Evolutionary conservation across 2,888 invertebrate species (phyloP).

Genomic region (Strigamia maritima): DNA sequence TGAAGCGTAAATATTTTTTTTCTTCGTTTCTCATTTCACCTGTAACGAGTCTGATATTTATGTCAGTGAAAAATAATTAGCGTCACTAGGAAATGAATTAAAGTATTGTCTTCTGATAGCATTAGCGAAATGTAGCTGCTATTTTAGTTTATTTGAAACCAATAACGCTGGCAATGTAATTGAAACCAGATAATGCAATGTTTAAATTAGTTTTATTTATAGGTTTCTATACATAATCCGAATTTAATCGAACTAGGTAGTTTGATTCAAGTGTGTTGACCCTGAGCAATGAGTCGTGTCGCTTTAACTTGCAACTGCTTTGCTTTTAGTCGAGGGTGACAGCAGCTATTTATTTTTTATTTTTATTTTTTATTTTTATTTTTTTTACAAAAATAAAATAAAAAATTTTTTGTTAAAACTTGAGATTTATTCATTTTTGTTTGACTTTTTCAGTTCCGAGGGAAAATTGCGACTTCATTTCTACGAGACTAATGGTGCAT

Average conservation of each 20-base stretch:
- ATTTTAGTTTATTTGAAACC: background rate
- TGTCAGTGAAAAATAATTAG: constrained; percentile 26
- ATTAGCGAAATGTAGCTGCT: too few species aligned
- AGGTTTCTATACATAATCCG: constrained; percentile 22
- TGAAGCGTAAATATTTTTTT: constrained; percentile 4
- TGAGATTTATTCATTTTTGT: background rate
- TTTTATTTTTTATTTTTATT: background rate
- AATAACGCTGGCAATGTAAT: background rate
- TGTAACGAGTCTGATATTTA: constrained; percentile 30
- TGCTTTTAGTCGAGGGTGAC: background rate
- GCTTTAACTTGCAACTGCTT: constrained; percentile 2
- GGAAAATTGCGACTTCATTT: constrained; percentile 21
- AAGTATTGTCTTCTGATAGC: background rate
- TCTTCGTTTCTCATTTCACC: background rate
- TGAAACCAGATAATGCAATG: background rate
- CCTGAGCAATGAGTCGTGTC: constrained; percentile 30
- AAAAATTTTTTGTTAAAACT: background rate
- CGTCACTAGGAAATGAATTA: constrained; percentile 24
- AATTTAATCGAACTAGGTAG: constrained; percentile 19
- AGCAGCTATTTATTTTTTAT: background rate
- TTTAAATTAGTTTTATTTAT: constrained; percentile 31
- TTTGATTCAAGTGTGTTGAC: constrained; percentile 4
- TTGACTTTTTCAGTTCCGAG: background rate
- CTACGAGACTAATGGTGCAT: constrained; percentile 39
- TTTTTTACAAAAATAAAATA: background rate